Conservation (phyloP, 2,797 vertebrate species). For the Serranus cabrilla region DNA sequence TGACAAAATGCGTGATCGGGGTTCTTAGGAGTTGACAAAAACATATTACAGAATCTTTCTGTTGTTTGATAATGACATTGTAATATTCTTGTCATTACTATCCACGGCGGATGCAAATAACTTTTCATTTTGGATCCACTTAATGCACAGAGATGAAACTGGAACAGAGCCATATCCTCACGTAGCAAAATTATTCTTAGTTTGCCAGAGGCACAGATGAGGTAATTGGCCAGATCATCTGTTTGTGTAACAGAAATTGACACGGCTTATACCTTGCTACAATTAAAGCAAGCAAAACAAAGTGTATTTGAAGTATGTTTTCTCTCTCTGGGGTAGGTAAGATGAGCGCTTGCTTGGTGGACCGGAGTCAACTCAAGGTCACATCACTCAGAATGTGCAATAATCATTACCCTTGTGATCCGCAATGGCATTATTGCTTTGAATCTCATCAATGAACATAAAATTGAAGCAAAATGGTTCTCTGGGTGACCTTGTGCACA, state of each 20-base stretch:
- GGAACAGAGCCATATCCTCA: constrained; percentile 66
- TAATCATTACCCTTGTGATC: constrained; percentile 72
- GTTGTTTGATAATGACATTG: constrained; percentile 54
- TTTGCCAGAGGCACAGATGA: constrained; percentile 69
- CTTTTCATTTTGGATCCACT: constrained; percentile 49
- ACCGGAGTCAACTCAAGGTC: constrained; percentile 71
- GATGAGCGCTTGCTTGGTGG: neutral
- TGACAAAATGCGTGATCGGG: constrained; percentile 63
- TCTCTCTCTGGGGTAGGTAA: neutral
- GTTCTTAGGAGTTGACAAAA: constrained; percentile 50
- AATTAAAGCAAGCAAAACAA: constrained; percentile 61
- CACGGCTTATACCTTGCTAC: constrained; percentile 39
- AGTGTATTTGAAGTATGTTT: constrained; percentile 32
- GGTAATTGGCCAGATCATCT: constrained; percentile 70
- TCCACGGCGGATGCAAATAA: constrained; percentile 59
- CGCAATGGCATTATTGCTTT: constrained; percentile 59
- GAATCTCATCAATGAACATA: constrained; percentile 71
- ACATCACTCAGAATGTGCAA: constrained; percentile 50
- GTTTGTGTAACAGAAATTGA: constrained; percentile 61
- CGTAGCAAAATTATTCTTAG: constrained; percentile 65
- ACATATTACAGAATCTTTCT: constrained; percentile 47
- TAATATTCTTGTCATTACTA: constrained; percentile 48
- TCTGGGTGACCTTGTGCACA: constrained; percentile 66
- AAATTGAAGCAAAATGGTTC: constrained; percentile 67
- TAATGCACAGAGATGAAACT: constrained; percentile 68